phyloP scores from a whole-genome alignment of 2,888 invertebrate genomes.

The Philopedon plagiatum region DNA sequence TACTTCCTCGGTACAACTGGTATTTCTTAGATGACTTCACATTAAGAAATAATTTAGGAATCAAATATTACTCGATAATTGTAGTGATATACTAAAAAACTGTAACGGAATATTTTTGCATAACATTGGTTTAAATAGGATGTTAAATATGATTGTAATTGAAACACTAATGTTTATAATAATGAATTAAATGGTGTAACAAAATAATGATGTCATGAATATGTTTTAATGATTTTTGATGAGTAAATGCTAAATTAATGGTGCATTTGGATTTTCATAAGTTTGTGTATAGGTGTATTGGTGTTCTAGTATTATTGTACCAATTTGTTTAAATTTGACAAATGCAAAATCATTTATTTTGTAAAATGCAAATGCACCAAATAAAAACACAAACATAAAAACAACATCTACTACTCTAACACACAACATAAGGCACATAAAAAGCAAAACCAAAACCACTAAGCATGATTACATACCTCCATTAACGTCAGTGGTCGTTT shows the following conservation, averaged over 20 bases:
- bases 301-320: no score
- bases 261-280: slow-evolving; percentile 1
- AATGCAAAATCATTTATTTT: not conserved
- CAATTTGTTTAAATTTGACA: no score
- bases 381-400: slow-evolving; percentile 20
- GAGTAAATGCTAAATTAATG: not conserved
- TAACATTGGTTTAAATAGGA: not conserved
- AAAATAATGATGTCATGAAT: not conserved
- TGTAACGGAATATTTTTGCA: not conserved
- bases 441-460: slow-evolving; percentile 20
- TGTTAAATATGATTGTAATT: no score
- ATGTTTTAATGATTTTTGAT: not conserved
- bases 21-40: not conserved
- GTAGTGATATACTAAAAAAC: no score
- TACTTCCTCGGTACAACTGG: not conserved
- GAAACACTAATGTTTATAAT: no score
- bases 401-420: slow-evolving; percentile 11
- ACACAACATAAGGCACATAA: slow-evolving; percentile 22
- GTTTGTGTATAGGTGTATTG: no score
- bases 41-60: not conserved
- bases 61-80: not conserved
- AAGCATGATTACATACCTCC: slow-evolving; percentile 53
- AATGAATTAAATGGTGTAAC: not conserved
- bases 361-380: not conserved
- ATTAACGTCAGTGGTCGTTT: slow-evolving; percentile 46